A percentile compares a stretch with the other conserved stretches of the same genome.
These are phyloP conservation scores for Lepidocolaptes lacrymiger DNA, from an alignment of 2,797 vertebrate genomes.

Conservation along the genomic window DNA sequence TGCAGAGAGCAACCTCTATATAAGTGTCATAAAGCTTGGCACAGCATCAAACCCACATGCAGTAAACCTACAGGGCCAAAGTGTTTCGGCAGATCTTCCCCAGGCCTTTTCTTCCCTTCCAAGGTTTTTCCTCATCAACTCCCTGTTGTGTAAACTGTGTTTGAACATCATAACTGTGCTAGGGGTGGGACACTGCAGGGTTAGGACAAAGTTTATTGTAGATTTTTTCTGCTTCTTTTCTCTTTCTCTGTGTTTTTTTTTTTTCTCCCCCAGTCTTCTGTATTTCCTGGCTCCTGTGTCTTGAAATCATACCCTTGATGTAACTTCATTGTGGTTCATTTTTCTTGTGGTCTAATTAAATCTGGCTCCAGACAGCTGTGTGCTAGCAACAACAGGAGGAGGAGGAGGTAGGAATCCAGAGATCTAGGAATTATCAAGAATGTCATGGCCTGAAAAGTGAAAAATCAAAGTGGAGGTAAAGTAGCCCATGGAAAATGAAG, in stretches of 20 bases:
- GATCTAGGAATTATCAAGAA: conserved; percentile 51
- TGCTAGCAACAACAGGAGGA: conserved; percentile 14
- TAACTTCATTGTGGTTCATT: conserved; percentile 55
- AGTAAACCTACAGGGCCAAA: conserved; percentile 19
- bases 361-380: conserved; percentile 46
- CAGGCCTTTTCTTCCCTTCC: neutral
- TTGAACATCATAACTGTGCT: neutral
- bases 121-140: conserved; percentile 3
- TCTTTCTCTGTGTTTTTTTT: too few relatives aligned
- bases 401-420: conserved; percentile 24
- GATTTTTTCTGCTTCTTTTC: neutral
- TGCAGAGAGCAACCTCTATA: conserved; percentile 23
- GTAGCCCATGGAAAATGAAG: neutral
- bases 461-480: neutral
- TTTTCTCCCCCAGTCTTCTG: neutral
- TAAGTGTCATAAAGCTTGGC: conserved; percentile 42
- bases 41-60: neutral
- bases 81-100: neutral
- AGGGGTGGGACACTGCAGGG: neutral
- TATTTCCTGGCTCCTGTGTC: conserved; percentile 51
- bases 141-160: neutral
- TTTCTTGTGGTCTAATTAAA: conserved; percentile 70
- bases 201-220: neutral
- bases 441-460: conserved; percentile 1
- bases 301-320: conserved; percentile 43